phyloP scores from a whole-genome alignment of 2,113 vertebrate species.

The Toxostoma redivivum region DNA sequence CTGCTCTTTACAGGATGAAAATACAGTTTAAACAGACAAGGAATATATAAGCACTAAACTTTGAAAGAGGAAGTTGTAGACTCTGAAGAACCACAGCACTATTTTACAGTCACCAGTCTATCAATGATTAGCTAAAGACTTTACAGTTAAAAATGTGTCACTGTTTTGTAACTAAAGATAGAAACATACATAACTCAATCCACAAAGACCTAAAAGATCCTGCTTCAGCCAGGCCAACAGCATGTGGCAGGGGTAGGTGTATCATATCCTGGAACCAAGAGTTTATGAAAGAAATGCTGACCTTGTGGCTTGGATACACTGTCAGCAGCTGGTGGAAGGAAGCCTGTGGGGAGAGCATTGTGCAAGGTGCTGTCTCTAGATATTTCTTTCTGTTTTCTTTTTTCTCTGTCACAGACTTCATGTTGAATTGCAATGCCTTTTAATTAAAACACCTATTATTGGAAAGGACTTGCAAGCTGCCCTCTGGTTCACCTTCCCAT shows the following conservation, averaged over 20 bases:
- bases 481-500: background rate
- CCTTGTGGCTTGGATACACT: background rate
- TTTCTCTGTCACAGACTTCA: background rate
- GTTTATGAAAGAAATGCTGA: background rate
- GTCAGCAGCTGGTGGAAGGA: background rate
- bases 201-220: background rate
- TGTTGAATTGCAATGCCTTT: background rate
- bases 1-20: background rate
- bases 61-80: background rate
- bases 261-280: background rate
- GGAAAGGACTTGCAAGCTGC: background rate
- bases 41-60: background rate
- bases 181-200: background rate
- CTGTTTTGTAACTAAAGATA: background rate
- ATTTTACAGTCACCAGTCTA: background rate
- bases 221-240: background rate
- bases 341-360: background rate
- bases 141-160: background rate
- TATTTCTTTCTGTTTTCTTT: background rate
- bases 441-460: background rate
- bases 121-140: slow-evolving; percentile 16
- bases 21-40: background rate
- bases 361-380: background rate
- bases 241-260: fast-evolving
- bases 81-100: background rate